Evolutionary conservation across 2,797 vertebrate genomes (phyloP).

Genomic region (Hypotaenidia okinawae): DNA sequence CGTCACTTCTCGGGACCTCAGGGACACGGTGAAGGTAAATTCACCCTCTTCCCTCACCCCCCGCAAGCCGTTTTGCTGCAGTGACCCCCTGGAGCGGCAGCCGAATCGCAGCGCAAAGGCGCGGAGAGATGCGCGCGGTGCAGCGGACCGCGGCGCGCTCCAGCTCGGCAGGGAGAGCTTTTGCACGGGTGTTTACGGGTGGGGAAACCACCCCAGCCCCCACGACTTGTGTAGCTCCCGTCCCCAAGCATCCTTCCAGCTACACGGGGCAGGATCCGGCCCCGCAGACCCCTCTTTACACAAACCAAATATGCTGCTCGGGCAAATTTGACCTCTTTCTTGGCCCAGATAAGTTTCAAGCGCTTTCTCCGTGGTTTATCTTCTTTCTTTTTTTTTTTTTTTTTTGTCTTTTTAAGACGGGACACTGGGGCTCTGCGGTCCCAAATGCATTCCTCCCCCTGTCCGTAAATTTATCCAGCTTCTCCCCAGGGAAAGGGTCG

Average conservation of each 20-base stretch:
- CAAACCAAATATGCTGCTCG: neutral
- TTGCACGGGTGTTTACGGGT: accelerated
- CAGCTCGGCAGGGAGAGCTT: accelerated
- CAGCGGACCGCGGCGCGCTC: accelerated
- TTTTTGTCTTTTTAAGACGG: neutral
- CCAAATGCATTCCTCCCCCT: neutral
- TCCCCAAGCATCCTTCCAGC: too few species aligned
- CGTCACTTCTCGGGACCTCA: neutral
- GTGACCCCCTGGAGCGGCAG: neutral
- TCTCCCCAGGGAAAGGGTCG: neutral
- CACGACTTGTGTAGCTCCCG: accelerated
- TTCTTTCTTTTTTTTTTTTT: too few species aligned
- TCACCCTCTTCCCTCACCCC: too few species aligned
- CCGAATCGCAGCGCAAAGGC: accelerated
- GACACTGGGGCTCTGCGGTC: accelerated
- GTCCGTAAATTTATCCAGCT: neutral
- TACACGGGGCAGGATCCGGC: neutral
- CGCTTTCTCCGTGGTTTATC: neutral
- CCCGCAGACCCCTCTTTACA: neutral
- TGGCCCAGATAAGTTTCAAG: slow-evolving; percentile 38
- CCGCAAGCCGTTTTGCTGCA: accelerated
- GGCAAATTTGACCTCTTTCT: slow-evolving; percentile 46
- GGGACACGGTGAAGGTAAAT: too few species aligned
- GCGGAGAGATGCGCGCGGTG: neutral
- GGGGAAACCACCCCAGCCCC: too few species aligned